These are phyloP conservation scores for Pipra filicauda DNA, from an alignment of 2,113 vertebrate genomes.

Conservation along the genomic window DNA sequence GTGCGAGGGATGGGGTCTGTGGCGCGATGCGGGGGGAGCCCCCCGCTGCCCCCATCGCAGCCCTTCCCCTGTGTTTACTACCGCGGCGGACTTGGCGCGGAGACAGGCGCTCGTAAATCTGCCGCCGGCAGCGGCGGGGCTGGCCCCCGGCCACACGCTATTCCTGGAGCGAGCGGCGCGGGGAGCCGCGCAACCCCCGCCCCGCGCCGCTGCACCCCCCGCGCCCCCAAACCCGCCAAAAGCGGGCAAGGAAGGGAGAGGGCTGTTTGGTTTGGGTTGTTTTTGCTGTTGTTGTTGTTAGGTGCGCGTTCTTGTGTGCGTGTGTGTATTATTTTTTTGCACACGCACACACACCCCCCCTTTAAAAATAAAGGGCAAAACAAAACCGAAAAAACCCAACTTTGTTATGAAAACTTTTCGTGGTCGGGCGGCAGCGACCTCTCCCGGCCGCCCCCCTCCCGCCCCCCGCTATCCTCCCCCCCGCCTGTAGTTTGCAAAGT, in stretches of 20 bases:
- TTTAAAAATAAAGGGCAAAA: neutral
- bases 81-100: constrained; percentile 68
- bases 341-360: neutral
- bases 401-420: constrained; percentile 39
- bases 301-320: neutral
- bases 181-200: neutral
- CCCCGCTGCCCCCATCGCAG: constrained; percentile 14
- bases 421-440: neutral
- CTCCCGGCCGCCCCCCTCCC: neutral
- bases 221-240: neutral
- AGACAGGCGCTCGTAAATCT: constrained; percentile 72
- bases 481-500: constrained; percentile 42
- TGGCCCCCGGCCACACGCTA: constrained; percentile 74
- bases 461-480: neutral
- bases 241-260: neutral
- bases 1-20: neutral
- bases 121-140: constrained; percentile 67
- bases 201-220: neutral
- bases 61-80: constrained; percentile 71
- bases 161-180: constrained; percentile 71
- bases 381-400: constrained; percentile 14
- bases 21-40: neutral
- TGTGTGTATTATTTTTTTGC: neutral
- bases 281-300: neutral
- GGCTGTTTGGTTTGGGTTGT: neutral